Conservation (phyloP, 2,888 invertebrate genomes). For the Romanomermis culicivorax region DNA sequence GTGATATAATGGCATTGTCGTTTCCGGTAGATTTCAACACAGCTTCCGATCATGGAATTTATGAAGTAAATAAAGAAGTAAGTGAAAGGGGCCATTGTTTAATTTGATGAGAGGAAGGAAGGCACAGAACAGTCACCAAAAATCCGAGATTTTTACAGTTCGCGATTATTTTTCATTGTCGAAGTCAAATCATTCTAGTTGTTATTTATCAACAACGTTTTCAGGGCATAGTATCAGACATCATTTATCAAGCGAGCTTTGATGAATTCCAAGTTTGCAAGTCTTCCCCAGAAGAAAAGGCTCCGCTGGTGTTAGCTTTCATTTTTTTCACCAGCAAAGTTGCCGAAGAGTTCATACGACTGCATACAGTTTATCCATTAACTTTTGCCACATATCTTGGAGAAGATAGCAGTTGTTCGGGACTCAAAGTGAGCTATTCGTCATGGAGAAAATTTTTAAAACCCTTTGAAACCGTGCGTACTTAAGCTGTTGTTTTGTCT, state of each 20-base stretch:
- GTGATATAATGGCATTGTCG: background rate
- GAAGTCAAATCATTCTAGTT: background rate
- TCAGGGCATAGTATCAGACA: background rate
- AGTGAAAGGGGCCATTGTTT: too few species aligned
- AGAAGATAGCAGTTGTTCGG: slow-evolving; percentile 33
- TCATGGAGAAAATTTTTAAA: background rate
- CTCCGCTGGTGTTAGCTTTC: slow-evolving; percentile 22
- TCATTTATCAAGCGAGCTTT: background rate
- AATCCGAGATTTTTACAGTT: background rate
- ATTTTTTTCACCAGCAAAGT: slow-evolving; percentile 31
- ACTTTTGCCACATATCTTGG: slow-evolving; percentile 37
- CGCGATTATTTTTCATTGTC: background rate
- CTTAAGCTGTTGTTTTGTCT: background rate
- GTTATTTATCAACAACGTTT: too few species aligned
- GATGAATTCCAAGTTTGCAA: background rate
- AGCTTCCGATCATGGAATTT: background rate
- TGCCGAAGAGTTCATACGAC: slow-evolving; percentile 30
- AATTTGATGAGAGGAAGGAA: too few species aligned
- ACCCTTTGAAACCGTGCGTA: background rate
- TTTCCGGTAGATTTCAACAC: background rate
- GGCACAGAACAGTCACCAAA: too few species aligned
- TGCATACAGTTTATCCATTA: slow-evolving; percentile 32
- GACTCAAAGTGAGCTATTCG: slow-evolving; percentile 29
- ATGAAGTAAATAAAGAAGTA: background rate
- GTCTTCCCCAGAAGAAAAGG: background rate